These are phyloP conservation scores for Rhopalosiphum maidis DNA, from an alignment of 1,140 invertebrate species.

Conservation along the genomic window DNA sequence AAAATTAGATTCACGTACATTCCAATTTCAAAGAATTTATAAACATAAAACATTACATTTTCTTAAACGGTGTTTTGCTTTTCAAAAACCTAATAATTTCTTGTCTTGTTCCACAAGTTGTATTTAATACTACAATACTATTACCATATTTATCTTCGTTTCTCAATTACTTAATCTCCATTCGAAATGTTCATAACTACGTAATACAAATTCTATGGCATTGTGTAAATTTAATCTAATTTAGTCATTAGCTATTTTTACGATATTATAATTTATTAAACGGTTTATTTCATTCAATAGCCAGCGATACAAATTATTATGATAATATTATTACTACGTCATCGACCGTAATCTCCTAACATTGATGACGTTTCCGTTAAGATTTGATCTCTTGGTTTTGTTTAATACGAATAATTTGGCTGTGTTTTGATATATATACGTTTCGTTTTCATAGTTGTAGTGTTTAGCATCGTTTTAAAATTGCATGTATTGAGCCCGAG, in stretches of 20 bases:
- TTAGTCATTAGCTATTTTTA: background rate
- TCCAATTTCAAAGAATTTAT: background rate
- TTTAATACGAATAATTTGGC: slow-evolving; percentile 32
- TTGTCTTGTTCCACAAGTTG: background rate
- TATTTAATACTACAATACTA: background rate
- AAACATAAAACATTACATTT: background rate
- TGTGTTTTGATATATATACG: slow-evolving; percentile 36
- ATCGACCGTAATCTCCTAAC: background rate
- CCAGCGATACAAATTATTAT: background rate
- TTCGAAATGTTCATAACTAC: background rate
- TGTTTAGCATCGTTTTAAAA: background rate
- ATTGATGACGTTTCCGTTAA: background rate
- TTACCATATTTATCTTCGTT: background rate
- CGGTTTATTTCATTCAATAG: background rate
- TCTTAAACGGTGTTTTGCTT: background rate
- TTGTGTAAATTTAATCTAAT: background rate
- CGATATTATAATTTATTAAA: background rate
- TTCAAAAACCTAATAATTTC: background rate
- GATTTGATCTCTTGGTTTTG: slow-evolving; percentile 18
- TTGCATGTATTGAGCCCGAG: slow-evolving; percentile 9
- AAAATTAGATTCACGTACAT: background rate
- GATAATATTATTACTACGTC: background rate
- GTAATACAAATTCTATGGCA: background rate
- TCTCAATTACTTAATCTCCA: background rate
- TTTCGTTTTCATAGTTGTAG: background rate